These are phyloP conservation scores for Amphiprion percula DNA, from an alignment of 2,113 vertebrate genomes.

Conservation along the genomic window DNA sequence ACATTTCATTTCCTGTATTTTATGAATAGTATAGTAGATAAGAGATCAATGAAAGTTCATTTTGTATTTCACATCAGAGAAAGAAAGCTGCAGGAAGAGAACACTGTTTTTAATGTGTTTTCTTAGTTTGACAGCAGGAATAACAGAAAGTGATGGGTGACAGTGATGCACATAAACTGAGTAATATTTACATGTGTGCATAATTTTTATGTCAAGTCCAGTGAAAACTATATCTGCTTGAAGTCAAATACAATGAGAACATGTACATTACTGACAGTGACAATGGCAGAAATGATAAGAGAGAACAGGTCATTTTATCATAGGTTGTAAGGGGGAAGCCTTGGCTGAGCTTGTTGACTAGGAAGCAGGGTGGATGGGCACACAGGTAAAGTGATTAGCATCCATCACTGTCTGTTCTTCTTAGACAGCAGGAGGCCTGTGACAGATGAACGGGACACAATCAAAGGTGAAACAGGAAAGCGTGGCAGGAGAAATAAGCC, in stretches of 20 bases:
- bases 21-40: constrained; percentile 16
- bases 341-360: constrained; percentile 29
- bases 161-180: not conserved
- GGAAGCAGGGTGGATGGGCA: constrained; percentile 36
- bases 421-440: constrained; percentile 48
- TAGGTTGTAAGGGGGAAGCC: constrained; percentile 20
- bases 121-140: no score
- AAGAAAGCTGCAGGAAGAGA: not conserved
- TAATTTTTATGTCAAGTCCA: not conserved
- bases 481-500: constrained; percentile 38
- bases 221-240: not conserved
- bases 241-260: not conserved
- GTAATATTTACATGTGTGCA: not conserved
- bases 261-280: constrained; percentile 4
- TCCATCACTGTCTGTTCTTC: constrained; percentile 76
- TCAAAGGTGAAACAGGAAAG: constrained; percentile 62
- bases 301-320: constrained; percentile 38
- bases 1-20: constrained; percentile 15
- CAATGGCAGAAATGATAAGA: constrained; percentile 4
- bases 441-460: constrained; percentile 69
- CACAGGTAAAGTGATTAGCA: constrained; percentile 74
- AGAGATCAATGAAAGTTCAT: not conserved
- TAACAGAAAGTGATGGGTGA: no score
- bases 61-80: constrained; percentile 6
- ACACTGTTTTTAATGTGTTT: not conserved